phyloP scores from a whole-genome alignment of 2,888 invertebrate species.

The Rambutsinella grinnellia region DNA sequence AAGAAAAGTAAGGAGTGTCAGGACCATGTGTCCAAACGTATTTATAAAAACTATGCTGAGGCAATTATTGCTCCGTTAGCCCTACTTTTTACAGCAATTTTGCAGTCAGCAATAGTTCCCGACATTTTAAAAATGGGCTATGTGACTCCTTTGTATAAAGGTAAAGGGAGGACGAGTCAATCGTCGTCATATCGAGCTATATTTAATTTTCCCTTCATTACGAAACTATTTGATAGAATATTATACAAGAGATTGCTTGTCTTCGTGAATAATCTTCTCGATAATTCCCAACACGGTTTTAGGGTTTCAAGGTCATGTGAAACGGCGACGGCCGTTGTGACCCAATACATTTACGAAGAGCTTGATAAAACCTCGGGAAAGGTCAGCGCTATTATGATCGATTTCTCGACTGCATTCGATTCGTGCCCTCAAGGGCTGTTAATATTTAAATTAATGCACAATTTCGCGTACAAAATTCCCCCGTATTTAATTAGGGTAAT shows the following conservation, averaged over 20 bases:
- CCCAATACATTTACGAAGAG: conserved; percentile 22
- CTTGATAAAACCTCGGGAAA: conserved; percentile 18
- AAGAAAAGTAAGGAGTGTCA: conserved; percentile 3
- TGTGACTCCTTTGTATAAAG: conserved; percentile 30
- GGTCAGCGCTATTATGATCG: conserved; percentile 27
- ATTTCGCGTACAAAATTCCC: not conserved
- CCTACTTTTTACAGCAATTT: conserved; percentile 16
- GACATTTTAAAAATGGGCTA: conserved; percentile 4
- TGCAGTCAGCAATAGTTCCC: conserved; percentile 2
- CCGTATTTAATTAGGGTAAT: conserved; percentile 27
- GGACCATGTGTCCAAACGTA: conserved; percentile 1
- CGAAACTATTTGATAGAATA: conserved; percentile 38
- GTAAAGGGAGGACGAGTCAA: conserved; percentile 12
- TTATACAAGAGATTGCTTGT: conserved; percentile 6
- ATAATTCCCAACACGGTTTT: conserved; percentile 41
- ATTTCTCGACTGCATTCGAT: conserved; percentile 49
- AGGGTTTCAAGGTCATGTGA: conserved; percentile 23
- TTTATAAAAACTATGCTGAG: conserved; percentile 20
- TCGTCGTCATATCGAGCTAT: conserved; percentile 29
- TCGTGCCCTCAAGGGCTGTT: conserved; percentile 4
- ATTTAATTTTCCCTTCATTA: conserved; percentile 23
- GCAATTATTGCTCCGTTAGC: not conserved
- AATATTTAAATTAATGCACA: conserved; percentile 17
- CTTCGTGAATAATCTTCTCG: not conserved
- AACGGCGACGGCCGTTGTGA: conserved; percentile 24